A percentile compares a stretch with the other conserved stretches of the same genome.
phyloP scores from a whole-genome alignment of 2,888 invertebrate species.

The Idaea straminata region DNA sequence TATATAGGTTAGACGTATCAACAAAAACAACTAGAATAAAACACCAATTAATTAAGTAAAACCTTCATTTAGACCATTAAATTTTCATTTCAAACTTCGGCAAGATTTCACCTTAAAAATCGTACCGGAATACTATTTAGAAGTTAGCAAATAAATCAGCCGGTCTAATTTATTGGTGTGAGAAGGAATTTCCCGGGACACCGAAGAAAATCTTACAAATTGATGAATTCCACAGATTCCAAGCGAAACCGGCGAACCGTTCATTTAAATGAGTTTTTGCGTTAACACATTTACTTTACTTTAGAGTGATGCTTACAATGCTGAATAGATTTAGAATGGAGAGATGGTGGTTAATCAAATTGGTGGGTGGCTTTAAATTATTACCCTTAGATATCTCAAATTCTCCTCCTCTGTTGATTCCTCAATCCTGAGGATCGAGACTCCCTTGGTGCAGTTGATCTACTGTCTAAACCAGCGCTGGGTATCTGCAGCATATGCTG shows the following conservation, averaged over 20 bases:
- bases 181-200: conserved; percentile 47
- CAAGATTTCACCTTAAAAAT: conserved; percentile 15
- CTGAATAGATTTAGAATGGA: neutral
- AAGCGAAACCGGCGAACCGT: conserved; percentile 42
- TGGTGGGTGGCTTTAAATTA: neutral
- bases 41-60: neutral
- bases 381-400: neutral
- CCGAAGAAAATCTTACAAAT: conserved; percentile 61
- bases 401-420: neutral
- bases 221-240: conserved; percentile 65
- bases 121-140: conserved; percentile 43
- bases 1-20: neutral
- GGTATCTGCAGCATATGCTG: too few species aligned
- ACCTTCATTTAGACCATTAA: conserved; percentile 11
- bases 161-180: conserved; percentile 61
- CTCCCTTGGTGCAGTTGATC: too few species aligned
- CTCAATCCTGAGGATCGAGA: too few species aligned
- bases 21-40: conserved; percentile 3
- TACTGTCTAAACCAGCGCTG: too few species aligned
- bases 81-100: conserved; percentile 3
- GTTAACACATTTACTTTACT: conserved; percentile 30
- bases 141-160: conserved; percentile 66
- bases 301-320: neutral
- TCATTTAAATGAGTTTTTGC: conserved; percentile 47
- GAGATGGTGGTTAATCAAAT: neutral